Percentiles rank a stretch among this genome's conserved stretches.
phyloP scores from a whole-genome alignment of 1,140 invertebrate genomes.

The Pogonomyrmex californicus region DNA sequence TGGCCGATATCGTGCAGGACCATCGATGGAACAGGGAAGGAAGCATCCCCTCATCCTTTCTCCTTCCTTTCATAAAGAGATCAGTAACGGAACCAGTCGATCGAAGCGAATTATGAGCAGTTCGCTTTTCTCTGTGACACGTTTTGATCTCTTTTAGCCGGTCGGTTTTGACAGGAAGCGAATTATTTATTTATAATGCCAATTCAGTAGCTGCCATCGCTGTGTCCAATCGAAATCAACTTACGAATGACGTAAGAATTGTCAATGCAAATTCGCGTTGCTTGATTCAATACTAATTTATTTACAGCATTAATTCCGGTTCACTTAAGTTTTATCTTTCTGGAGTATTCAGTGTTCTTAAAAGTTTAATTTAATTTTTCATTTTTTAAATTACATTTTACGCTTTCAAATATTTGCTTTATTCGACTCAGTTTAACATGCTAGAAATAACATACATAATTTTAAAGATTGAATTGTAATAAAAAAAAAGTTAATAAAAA shows the following conservation, averaged over 20 bases:
- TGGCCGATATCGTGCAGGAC: constrained; percentile 69
- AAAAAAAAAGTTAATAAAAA: background rate
- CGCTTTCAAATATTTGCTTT: background rate
- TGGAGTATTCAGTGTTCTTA: background rate
- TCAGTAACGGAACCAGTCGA: constrained; percentile 66
- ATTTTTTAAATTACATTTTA: background rate
- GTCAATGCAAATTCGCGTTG: constrained; percentile 5
- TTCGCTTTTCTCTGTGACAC: constrained; percentile 42
- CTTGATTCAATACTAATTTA: background rate
- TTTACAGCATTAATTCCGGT: background rate
- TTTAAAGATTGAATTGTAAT: background rate
- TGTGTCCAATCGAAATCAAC: constrained; percentile 45
- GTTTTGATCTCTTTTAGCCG: constrained; percentile 20
- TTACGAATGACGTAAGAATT: constrained; percentile 36
- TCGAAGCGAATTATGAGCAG: constrained; percentile 64
- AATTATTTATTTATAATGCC: constrained; percentile 38
- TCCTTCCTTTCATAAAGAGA: constrained; percentile 70
- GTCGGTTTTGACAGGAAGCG: constrained; percentile 21
- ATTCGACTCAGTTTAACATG: background rate
- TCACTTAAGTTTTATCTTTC: background rate
- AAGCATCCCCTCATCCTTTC: background rate
- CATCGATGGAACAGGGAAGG: constrained; percentile 41
- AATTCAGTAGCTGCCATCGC: constrained; percentile 33
- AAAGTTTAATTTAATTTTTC: background rate
- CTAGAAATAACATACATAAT: background rate